Base-by-base conservation (phyloP, 2,113 vertebrate genomes). In the Beaufortia kweichowensis region DNA sequence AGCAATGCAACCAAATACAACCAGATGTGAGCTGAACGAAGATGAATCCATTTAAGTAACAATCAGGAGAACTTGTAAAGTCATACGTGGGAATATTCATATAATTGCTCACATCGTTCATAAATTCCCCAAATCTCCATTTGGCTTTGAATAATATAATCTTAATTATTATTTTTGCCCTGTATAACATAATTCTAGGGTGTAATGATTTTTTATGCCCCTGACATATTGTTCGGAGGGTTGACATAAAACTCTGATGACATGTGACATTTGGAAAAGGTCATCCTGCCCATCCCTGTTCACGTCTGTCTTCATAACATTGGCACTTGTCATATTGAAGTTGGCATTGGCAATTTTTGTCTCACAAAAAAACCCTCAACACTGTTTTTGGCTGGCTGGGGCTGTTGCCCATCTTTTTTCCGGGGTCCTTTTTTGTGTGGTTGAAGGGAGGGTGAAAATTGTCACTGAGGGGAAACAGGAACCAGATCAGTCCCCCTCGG, bases 201-300 rank as follows among this genome's bases (percentile, higher is more conserved):
- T 91, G 93, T 96, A 97, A 95, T 91, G 94, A 96, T 97, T 97
- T 98, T 93, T 97, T 97, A 96, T 98, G 95, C 92, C 94, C 93
- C 90, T 96, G 95, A 96, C 94, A 96, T 95, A 96, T 95, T 96
- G 95, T 97, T 94, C 96, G 95, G 96, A 91, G 94, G 95, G 94
- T 39, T 97, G 96, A 98, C 96, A 95, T 98, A 98, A 98, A 98
- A 96, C 95, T 94, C 93, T 90, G 85, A 91, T 97, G 97, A 96
- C 96, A 96, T 95, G 95, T 98, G 97, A 95, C 96, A 98, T 98
- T 98, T 97, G 94, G 94, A 94, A 98, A 98, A 98, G 95, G 97
- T 98, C 96, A 97, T 89, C 89, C 92, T 91, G 90, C 91, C 94
- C 93, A 92, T 95, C 94, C 94, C 67, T 72, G 86, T 86, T 75